Conservation (phyloP, 1,140 invertebrate genomes). For the Drosophila pandora region DNA sequence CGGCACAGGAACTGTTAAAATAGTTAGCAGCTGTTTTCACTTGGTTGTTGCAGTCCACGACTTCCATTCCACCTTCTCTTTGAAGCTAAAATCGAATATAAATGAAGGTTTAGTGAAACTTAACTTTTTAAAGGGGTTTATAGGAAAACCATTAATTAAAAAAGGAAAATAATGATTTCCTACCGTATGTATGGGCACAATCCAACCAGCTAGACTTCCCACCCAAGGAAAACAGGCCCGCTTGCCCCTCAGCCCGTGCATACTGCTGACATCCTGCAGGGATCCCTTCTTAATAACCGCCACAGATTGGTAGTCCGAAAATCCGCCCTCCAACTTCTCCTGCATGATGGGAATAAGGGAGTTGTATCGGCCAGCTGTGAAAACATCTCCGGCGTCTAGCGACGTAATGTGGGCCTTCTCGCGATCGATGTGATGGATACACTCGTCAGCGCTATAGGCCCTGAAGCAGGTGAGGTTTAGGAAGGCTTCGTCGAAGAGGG, state of each 20-base stretch:
- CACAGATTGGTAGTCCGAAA: slow-evolving; percentile 91
- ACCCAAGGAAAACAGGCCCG: slow-evolving; percentile 96
- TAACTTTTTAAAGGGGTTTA: neutral
- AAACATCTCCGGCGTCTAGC: slow-evolving; percentile 96
- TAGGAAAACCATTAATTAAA: neutral
- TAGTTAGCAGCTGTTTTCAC: slow-evolving; percentile 96
- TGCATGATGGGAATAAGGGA: slow-evolving; percentile 96
- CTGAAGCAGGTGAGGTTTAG: slow-evolving; percentile 87
- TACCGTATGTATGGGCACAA: slow-evolving; percentile 93
- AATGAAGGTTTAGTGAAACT: too few species aligned
- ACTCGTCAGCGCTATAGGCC: slow-evolving; percentile 92
- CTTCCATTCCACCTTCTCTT: slow-evolving; percentile 90
- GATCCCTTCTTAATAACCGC: slow-evolving; percentile 91
- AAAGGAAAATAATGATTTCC: slow-evolving; percentile 41
- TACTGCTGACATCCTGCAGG: slow-evolving; percentile 86
- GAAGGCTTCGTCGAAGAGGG: slow-evolving; percentile 86
- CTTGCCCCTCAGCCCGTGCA: slow-evolving; percentile 89
- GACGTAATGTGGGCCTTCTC: slow-evolving; percentile 93
- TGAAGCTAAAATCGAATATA: slow-evolving; percentile 87
- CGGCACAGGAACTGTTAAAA: slow-evolving; percentile 96
- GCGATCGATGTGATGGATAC: slow-evolving; percentile 90
- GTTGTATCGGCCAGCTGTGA: slow-evolving; percentile 95
- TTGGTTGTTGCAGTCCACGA: slow-evolving; percentile 97
- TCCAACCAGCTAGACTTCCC: slow-evolving; percentile 96
- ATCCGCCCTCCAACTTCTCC: slow-evolving; percentile 86